Evolutionary conservation across 92 coral and sea anemone genomes (phyloP).

Genomic region (Phenganax marumi): DNA sequence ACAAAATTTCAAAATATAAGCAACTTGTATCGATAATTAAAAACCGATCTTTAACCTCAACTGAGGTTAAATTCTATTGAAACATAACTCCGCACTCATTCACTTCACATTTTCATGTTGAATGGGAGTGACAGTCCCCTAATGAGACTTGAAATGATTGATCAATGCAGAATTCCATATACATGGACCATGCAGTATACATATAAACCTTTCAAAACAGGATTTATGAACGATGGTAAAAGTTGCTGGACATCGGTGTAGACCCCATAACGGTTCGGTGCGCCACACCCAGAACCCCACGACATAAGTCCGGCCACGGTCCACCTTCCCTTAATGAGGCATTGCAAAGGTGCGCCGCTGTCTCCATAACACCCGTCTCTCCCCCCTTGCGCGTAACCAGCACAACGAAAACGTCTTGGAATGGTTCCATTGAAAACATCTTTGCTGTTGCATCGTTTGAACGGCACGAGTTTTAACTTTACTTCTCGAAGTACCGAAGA

Average conservation of each 20-base stretch:
- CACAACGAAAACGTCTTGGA: slow-evolving; percentile 54
- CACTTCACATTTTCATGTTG: no score
- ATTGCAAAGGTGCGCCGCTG: slow-evolving; percentile 74
- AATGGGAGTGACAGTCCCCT: background rate
- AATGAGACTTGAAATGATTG: background rate
- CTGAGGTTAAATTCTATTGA: no score
- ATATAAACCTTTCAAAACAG: slow-evolving; percentile 14
- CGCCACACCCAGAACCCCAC: slow-evolving; percentile 66
- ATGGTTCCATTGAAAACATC: slow-evolving; percentile 59
- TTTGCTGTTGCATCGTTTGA: slow-evolving; percentile 56
- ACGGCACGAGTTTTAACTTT: slow-evolving; percentile 54
- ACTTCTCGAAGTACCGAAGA: slow-evolving; percentile 54
- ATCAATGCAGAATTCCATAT: background rate
- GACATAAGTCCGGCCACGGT: slow-evolving; percentile 65
- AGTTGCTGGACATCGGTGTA: slow-evolving; percentile 58
- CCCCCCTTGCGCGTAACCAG: slow-evolving; percentile 55
- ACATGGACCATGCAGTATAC: background rate
- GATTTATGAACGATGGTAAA: slow-evolving; percentile 53
- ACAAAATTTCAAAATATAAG: no score
- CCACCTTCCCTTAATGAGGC: slow-evolving; percentile 64
- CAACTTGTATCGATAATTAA: no score
- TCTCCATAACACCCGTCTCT: slow-evolving; percentile 68
- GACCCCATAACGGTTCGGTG: slow-evolving; percentile 67
- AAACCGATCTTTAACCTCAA: no score
- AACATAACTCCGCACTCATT: no score